phyloP scores from a whole-genome alignment of 1,140 invertebrate species.

The Trichonephila inaurata region DNA sequence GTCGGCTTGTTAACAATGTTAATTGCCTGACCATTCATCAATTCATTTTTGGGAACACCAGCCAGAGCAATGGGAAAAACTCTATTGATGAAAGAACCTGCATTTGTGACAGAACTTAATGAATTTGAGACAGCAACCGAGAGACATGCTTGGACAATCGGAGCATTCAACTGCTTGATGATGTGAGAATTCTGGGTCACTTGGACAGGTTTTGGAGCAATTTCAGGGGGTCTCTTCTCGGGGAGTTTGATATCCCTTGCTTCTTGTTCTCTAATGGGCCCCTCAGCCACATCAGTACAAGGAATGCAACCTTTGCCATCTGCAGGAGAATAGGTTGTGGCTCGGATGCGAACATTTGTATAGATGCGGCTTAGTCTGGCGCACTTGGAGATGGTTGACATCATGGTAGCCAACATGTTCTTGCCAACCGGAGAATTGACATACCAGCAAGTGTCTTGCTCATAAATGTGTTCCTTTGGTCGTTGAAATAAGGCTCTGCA shows the following conservation, averaged over 20 bases:
- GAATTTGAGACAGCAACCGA: conserved; percentile 67
- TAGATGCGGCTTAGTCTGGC: conserved; percentile 76
- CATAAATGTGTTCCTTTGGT: conserved; percentile 76
- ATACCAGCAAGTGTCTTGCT: conserved; percentile 77
- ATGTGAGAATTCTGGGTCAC: conserved; percentile 68
- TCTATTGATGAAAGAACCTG: conserved; percentile 50
- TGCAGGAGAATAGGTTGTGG: conserved; percentile 76
- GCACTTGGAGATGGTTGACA: conserved; percentile 78
- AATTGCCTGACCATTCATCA: conserved; percentile 56
- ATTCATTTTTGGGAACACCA: conserved; percentile 37
- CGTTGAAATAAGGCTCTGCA: conserved; percentile 77
- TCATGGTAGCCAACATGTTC: conserved; percentile 77
- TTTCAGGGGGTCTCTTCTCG: conserved; percentile 32
- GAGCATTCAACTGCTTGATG: conserved; percentile 72
- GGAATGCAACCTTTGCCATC: conserved; percentile 73
- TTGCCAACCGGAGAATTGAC: conserved; percentile 77
- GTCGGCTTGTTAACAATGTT: not conserved
- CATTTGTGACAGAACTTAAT: conserved; percentile 61
- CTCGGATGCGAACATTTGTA: conserved; percentile 77
- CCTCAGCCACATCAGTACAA: conserved; percentile 51
- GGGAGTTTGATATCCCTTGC: not conserved
- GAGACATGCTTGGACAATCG: conserved; percentile 58
- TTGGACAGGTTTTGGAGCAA: conserved; percentile 52
- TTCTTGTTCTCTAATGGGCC: conserved; percentile 1
- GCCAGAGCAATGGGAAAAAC: conserved; percentile 68